Evolutionary conservation across 2,888 invertebrate species (phyloP).

Genomic region (Thymelicus acteon): DNA sequence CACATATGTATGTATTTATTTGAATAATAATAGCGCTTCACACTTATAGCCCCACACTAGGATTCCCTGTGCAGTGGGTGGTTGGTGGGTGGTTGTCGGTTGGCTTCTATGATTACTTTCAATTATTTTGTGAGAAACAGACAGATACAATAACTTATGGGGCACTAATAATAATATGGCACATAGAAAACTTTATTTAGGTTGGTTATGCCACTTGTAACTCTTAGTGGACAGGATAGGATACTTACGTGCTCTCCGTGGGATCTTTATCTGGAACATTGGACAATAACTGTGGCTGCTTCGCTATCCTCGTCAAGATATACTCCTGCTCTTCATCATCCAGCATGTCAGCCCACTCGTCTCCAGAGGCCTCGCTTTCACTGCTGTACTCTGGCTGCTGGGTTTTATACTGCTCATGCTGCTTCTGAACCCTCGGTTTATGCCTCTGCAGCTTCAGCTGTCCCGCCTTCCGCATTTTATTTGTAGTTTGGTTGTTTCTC

Average conservation of each 20-base stretch:
- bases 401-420: conserved; percentile 58
- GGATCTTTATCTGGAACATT: conserved; percentile 70
- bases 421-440: conserved; percentile 65
- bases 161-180: too few relatives aligned
- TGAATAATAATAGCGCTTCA: too few relatives aligned
- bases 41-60: too few relatives aligned
- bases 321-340: conserved; percentile 84
- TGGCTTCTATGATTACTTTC: too few relatives aligned
- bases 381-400: conserved; percentile 71
- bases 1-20: too few relatives aligned
- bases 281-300: conserved; percentile 70
- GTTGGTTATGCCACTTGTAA: too few relatives aligned
- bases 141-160: too few relatives aligned
- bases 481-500: conserved; percentile 83
- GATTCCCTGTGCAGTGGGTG: too few relatives aligned
- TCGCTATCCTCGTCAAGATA: conserved; percentile 71
- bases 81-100: too few relatives aligned
- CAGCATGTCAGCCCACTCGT: conserved; percentile 85
- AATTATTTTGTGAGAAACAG: too few relatives aligned
- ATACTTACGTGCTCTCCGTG: conserved; percentile 50
- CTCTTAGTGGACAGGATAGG: too few relatives aligned
- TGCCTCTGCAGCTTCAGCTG: conserved; percentile 79
- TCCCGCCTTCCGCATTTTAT: conserved; percentile 84
- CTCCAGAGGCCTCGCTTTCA: conserved; percentile 78
- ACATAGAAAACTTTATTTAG: too few relatives aligned